phyloP scores from a whole-genome alignment of 1,140 invertebrate genomes.

The Melitaea cinxia region DNA sequence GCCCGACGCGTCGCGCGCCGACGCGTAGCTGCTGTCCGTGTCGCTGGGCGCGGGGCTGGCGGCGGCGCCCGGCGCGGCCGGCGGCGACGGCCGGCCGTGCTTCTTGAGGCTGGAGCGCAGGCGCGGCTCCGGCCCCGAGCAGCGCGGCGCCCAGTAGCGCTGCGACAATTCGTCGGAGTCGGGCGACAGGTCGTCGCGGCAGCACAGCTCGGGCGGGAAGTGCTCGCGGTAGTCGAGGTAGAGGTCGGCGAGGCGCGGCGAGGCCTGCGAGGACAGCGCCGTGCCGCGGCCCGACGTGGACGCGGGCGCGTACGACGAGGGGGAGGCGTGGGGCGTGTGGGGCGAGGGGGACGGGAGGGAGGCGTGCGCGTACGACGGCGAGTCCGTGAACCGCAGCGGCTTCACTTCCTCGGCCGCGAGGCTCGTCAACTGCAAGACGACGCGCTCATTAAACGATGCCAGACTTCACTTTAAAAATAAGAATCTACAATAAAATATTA shows the following conservation, averaged over 20 bases:
- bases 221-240: conserved; percentile 65
- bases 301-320: conserved; percentile 60
- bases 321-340: conserved; percentile 70
- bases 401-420: conserved; percentile 82
- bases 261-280: neutral
- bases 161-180: conserved; percentile 35
- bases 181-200: conserved; percentile 32
- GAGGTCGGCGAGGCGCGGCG: conserved; percentile 51
- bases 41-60: conserved; percentile 87
- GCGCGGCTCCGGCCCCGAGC: conserved; percentile 84
- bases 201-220: conserved; percentile 57
- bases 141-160: conserved; percentile 77
- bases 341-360: conserved; percentile 73
- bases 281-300: conserved; percentile 56
- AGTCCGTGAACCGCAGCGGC: conserved; percentile 89
- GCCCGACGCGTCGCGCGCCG: conserved; percentile 88
- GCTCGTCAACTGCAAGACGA: conserved; percentile 63
- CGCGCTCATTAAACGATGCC: neutral
- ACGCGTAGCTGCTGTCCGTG: conserved; percentile 90
- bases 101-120: conserved; percentile 89
- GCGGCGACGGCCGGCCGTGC: conserved; percentile 80
- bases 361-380: conserved; percentile 84
- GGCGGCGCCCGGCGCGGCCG: conserved; percentile 91
- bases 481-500: too few species aligned
- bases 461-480: too few species aligned